Conservation (phyloP, 2,113 vertebrate species). For the Nyctibius bracteatus region DNA sequence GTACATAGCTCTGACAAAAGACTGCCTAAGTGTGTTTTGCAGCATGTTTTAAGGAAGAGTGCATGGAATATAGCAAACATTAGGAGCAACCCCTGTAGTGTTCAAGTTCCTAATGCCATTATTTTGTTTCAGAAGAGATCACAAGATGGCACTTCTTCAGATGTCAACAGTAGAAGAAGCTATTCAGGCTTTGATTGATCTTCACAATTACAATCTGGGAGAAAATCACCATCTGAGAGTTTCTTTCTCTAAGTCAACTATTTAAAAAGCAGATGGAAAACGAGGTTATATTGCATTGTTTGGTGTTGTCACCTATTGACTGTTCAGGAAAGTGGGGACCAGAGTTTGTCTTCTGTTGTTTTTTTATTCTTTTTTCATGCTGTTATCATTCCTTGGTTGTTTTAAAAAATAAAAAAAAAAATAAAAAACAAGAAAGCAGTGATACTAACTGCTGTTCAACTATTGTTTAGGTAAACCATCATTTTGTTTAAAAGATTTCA, state of each 20-base stretch:
- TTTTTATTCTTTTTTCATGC: constrained; percentile 60
- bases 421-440: constrained; percentile 47
- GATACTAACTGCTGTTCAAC: constrained; percentile 70
- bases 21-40: not conserved
- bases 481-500: constrained; percentile 73
- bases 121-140: constrained; percentile 87
- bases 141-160: constrained; percentile 98
- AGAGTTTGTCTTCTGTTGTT: constrained; percentile 78
- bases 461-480: constrained; percentile 77
- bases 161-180: constrained; percentile 97
- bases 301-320: constrained; percentile 81
- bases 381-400: constrained; percentile 82
- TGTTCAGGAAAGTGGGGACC: constrained; percentile 87
- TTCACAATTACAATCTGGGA: constrained; percentile 98
- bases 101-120: constrained; percentile 67
- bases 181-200: constrained; percentile 94
- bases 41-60: not conserved
- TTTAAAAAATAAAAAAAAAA: constrained; percentile 41
- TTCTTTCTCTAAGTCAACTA: constrained; percentile 98
- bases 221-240: constrained; percentile 96
- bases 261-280: constrained; percentile 77
- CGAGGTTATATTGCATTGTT: constrained; percentile 72
- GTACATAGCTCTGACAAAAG: not conserved
- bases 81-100: not conserved
- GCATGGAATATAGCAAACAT: not conserved